Base-by-base conservation (phyloP, 2,888 invertebrate species). In the Ophioninae sp. region DNA sequence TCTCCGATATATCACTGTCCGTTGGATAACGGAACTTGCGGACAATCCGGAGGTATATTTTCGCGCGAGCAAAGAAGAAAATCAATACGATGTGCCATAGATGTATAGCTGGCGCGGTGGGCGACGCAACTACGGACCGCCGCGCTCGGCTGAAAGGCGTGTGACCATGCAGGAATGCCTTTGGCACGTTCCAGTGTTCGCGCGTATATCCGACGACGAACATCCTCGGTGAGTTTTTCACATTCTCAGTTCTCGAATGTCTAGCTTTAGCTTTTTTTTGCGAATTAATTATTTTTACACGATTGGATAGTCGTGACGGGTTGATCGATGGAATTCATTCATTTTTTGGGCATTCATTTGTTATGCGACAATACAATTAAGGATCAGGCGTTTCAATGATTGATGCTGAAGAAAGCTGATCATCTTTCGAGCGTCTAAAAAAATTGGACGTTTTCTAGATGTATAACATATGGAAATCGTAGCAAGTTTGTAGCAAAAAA, bases 71-170 rank as follows among this genome's bases (percentile, higher is more conserved):
- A 39, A 67, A 69, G 63, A 74, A 69, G 74, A 82, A 82, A 83
- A 83, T 83, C 83, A 83, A 83, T 83, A 80, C 68, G 39, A 68
- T 67, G 80, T 80, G 77, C 80, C 76, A 80, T 61, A 39, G 74
- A 71, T 65, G 71, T 65, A 76, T 77, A 80, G 72, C 39, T 8
- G 20, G 10, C 51, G 51, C 51, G 67, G 22, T 30, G 72, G 56
- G 68, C 39, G 72, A 64, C 39, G 64, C 78, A n/a, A 8, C 71
- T 64, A 37, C 51, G 20, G 51, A 51, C 17, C 51, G 51, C 51
- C 51, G 51, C 51, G 51, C 17, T 69, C 63, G 63, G 44, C 30
- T 17, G 58, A 41, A 59, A 76, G 41, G 68, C 68, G 68, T 68
- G 68, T 59, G n/a, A 59, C 63, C 63, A 51, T 74, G 65, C 65